phyloP scores from a whole-genome alignment of 2,888 invertebrate genomes.

The Leptura quadrifasciata region DNA sequence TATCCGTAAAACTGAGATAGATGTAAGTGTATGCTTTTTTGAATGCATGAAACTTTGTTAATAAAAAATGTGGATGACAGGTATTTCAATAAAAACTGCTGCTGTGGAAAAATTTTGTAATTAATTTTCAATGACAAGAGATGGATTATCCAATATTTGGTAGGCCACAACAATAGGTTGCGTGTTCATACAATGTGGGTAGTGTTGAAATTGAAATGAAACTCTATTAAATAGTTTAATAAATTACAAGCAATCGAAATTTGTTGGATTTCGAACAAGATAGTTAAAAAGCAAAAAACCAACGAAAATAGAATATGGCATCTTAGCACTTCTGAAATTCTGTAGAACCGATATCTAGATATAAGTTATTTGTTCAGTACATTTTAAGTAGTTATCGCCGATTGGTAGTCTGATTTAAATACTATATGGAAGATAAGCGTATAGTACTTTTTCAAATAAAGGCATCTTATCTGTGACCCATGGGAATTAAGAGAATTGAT shows the following conservation, averaged over 20 bases:
- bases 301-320: not conserved
- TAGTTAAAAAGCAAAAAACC: not conserved
- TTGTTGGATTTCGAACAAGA: not conserved
- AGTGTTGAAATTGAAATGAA: constrained; percentile 4
- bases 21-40: not conserved
- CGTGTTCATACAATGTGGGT: constrained; percentile 17
- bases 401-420: no score
- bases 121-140: constrained; percentile 32
- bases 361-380: no score
- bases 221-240: constrained; percentile 12
- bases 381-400: no score
- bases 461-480: no score
- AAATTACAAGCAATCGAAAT: not conserved
- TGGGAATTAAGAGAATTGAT: no score
- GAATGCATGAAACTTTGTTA: not conserved
- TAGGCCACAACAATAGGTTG: constrained; percentile 14
- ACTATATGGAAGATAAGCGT: no score
- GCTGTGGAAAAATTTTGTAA: constrained; percentile 18
- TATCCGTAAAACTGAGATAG: no score
- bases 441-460: no score
- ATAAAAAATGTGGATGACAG: not conserved
- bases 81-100: not conserved
- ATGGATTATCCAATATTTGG: constrained; percentile 12
- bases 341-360: no score
- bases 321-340: no score